Evolutionary conservation across 2,113 vertebrate species (phyloP), one percentile per base, ranked within the genome.

Genomic region (Grammomys surdaster): DNA sequence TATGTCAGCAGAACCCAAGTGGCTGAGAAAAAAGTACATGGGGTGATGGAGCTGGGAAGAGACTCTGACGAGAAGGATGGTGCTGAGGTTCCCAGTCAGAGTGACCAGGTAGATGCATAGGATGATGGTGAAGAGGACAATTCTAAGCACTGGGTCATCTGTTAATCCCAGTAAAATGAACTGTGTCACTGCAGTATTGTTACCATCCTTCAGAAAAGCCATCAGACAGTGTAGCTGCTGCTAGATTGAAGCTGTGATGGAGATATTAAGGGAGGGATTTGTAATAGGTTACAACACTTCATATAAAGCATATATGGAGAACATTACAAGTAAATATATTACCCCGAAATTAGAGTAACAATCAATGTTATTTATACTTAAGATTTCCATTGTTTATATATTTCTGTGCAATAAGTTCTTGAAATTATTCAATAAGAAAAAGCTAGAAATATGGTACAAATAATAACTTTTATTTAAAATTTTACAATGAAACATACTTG

Each of bases 321-420:
- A 5, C 2, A 36, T 22, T 81, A 17, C 4, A 36, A n/a, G 14
- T 5, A 8, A 60, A 84, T 60, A 26, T 28, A 31, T 28, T 17
- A 43, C 63, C 43, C 56, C 19, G 51, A 77, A 77, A 40, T 76
- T 26, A 2, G 58, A 4, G 12, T 14, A 77, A 33, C 5, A 17
- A 48, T 22, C 0, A 0, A 22, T 54, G 4, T 2, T 54, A 54
- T 56, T 2, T 54, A 54, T 56, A 56, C 1, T 60, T 3, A 46
- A 40, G 26, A 40, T 16, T 17, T 85, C 9, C 8, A 46, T 5
- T 76, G 10, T 46, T 43, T n/a, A 43, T 43, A 51, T 3, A 65
- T 51, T 51, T 87, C 28, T 69, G 17, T 33, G 1, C 1, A 80
- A 10, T 80, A 31, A 63, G 10, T n/a, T 20, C 28, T 17, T 46